These are phyloP conservation scores for Balearica regulorum DNA, from an alignment of 2,797 vertebrate species.

Conservation along the genomic window DNA sequence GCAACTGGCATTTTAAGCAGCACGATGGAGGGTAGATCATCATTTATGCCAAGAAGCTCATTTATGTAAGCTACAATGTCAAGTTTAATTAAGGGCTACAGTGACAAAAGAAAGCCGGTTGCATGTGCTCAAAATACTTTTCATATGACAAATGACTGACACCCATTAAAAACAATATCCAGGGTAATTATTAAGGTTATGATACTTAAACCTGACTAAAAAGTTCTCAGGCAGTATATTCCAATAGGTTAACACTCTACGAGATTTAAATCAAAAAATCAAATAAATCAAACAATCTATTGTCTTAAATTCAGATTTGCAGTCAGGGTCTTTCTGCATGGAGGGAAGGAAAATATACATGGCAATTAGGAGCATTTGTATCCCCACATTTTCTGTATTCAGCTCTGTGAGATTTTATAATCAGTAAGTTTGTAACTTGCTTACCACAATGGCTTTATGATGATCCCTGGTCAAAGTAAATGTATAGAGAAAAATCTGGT, in stretches of 20 bases:
- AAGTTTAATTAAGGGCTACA: slow-evolving; percentile 53
- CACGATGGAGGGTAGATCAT: neutral
- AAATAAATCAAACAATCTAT: slow-evolving; percentile 3
- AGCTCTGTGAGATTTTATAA: neutral
- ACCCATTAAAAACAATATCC: neutral
- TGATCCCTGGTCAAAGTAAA: neutral
- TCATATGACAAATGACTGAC: neutral
- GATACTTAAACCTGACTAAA: slow-evolving; percentile 11
- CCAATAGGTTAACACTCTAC: neutral
- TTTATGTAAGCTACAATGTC: slow-evolving; percentile 27
- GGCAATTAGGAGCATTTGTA: neutral
- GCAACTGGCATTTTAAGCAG: slow-evolving; percentile 20
- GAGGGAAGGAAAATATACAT: neutral
- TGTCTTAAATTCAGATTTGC: slow-evolving; percentile 2
- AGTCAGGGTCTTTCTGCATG: neutral
- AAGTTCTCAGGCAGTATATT: neutral
- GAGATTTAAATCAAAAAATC: neutral
- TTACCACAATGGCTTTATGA: neutral
- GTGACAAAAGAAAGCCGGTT: slow-evolving; percentile 27
- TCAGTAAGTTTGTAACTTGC: neutral
- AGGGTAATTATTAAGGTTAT: neutral
- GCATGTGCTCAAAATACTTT: slow-evolving; percentile 16
- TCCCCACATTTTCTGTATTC: neutral
- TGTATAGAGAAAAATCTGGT: neutral
- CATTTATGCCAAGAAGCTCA: slow-evolving; percentile 28